These are phyloP conservation scores for Tachysurus vachellii DNA, from an alignment of 2,113 vertebrate species.

Conservation along the genomic window DNA sequence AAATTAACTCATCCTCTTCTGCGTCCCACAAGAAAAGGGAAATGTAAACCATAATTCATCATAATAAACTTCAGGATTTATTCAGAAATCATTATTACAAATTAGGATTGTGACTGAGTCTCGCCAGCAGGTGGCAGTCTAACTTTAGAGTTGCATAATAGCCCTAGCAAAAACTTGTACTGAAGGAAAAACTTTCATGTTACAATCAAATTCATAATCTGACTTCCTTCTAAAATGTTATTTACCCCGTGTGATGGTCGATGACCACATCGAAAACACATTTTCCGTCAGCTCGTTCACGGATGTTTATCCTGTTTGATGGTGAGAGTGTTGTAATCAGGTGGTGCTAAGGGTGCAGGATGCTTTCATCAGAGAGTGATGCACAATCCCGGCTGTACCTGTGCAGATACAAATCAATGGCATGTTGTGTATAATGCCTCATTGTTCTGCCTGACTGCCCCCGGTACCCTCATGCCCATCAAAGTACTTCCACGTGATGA, in stretches of 20 bases:
- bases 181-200: not conserved
- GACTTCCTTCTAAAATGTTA: not conserved
- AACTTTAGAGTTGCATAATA: not conserved
- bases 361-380: slow-evolving; percentile 38
- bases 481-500: slow-evolving; percentile 73
- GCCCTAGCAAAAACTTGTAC: not conserved
- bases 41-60: not conserved
- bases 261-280: too few species aligned
- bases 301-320: not conserved
- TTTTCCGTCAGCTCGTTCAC: not conserved
- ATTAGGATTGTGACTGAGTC: not conserved
- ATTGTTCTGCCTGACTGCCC: slow-evolving; percentile 70
- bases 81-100: not conserved
- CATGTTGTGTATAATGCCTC: slow-evolving; percentile 57
- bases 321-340: slow-evolving; percentile 21
- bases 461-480: slow-evolving; percentile 71
- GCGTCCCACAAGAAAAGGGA: not conserved
- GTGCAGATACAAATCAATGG: slow-evolving; percentile 58
- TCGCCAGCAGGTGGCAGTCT: slow-evolving; percentile 43
- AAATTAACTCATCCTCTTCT: not conserved
- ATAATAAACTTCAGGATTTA: too few species aligned
- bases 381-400: slow-evolving; percentile 4
- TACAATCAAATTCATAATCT: not conserved
- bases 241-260: not conserved
- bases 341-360: slow-evolving; percentile 32